These are phyloP conservation scores for Micromys minutus DNA, from an alignment of 2,113 vertebrate genomes.

Conservation along the genomic window DNA sequence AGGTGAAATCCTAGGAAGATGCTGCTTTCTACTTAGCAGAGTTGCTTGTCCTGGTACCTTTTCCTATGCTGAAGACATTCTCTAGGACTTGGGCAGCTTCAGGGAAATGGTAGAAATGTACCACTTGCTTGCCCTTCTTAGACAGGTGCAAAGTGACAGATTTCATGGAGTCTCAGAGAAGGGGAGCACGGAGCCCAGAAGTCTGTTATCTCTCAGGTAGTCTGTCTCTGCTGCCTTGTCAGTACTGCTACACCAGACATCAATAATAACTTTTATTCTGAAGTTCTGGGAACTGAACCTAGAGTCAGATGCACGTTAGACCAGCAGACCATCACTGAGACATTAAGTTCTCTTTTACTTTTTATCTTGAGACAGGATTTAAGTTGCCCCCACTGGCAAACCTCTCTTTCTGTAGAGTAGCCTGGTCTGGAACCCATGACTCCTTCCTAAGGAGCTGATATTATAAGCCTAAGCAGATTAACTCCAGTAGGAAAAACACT, in stretches of 20 bases:
- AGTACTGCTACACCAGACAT: neutral
- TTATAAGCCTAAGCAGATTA: neutral
- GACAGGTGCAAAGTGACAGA: neutral
- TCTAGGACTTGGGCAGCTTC: neutral
- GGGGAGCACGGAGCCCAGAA: neutral
- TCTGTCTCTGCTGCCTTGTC: neutral
- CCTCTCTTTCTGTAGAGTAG: neutral
- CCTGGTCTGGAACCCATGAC: neutral
- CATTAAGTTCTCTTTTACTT: neutral
- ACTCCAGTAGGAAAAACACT: neutral
- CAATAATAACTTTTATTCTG: neutral
- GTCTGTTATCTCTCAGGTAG: neutral
- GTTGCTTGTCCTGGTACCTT: neutral
- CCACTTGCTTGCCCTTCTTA: neutral
- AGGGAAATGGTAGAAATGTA: neutral
- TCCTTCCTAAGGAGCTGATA: neutral
- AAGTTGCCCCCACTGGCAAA: neutral
- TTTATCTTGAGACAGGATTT: neutral
- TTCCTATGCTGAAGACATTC: neutral
- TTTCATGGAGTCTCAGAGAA: neutral
- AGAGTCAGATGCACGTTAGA: neutral
- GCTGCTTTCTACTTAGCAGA: neutral
- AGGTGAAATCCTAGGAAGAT: neutral
- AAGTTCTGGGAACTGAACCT: too few species aligned
- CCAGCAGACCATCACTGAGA: neutral